These are phyloP conservation scores for Meliscaeva auricollis DNA, from an alignment of 2,888 invertebrate species.

Conservation along the genomic window DNA sequence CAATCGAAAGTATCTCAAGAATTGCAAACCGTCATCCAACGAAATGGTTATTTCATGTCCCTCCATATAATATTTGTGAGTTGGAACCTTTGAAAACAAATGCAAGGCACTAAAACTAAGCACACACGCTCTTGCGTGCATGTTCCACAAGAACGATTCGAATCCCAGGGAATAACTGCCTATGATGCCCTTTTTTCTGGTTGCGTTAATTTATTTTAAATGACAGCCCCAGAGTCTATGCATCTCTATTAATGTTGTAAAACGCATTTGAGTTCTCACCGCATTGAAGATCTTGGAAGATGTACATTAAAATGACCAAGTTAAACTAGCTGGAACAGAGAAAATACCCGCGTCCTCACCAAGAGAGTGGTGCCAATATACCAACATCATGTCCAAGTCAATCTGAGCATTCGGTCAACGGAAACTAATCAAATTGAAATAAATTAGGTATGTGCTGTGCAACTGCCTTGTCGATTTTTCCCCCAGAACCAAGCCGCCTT, in stretches of 20 bases:
- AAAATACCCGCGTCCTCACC: background rate
- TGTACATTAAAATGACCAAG: conserved; percentile 43
- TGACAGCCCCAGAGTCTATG: conserved; percentile 66
- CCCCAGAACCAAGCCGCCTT: background rate
- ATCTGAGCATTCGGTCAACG: conserved; percentile 58
- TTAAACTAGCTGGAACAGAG: conserved; percentile 11
- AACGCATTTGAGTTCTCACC: conserved; percentile 50
- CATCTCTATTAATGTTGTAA: conserved; percentile 57
- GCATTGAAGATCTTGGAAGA: conserved; percentile 34
- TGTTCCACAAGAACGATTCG: conserved; percentile 56
- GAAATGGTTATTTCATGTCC: conserved; percentile 17
- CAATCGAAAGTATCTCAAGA: conserved; percentile 45
- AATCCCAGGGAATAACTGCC: conserved; percentile 2
- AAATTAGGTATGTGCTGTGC: conserved; percentile 59
- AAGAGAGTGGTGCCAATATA: background rate
- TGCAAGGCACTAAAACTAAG: conserved; percentile 57
- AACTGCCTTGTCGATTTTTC: conserved; percentile 37
- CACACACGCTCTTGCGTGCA: conserved; percentile 53
- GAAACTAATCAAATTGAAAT: conserved; percentile 74
- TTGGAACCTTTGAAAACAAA: conserved; percentile 5
- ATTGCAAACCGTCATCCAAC: conserved; percentile 20
- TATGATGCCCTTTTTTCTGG: conserved; percentile 47
- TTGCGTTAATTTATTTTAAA: conserved; percentile 75
- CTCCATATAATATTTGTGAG: background rate
- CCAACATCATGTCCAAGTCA: conserved; percentile 36